Conservation (phyloP, 2,113 vertebrate species). For the Glaucomys volans region DNA sequence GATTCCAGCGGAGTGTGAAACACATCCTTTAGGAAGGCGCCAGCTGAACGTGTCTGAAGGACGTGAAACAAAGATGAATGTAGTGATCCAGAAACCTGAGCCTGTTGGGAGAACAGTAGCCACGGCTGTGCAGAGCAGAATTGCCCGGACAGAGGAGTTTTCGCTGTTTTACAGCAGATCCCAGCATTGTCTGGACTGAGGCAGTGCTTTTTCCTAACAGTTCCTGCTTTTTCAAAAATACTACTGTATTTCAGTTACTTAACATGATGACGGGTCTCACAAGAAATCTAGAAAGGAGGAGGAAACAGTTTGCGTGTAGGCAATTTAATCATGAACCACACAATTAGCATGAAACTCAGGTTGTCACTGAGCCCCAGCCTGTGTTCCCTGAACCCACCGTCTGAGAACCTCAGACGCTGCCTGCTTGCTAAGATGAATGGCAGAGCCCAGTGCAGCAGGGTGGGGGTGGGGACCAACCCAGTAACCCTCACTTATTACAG, state of each 20-base stretch:
- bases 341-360: neutral
- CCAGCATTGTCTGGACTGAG: neutral
- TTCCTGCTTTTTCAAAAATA: neutral
- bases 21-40: neutral
- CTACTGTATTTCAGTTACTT: neutral
- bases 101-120: neutral
- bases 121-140: constrained; percentile 7
- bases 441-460: neutral
- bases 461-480: too few species aligned
- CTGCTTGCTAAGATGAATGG: neutral
- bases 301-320: neutral
- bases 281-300: neutral
- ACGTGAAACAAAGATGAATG: constrained; percentile 48
- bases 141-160: neutral
- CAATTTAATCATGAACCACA: neutral
- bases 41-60: constrained; percentile 8
- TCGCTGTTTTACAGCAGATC: neutral
- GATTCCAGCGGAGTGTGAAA: neutral
- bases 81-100: constrained; percentile 34
- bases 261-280: neutral
- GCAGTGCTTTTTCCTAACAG: neutral
- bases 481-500: neutral
- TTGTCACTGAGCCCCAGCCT: neutral
- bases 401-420: neutral
- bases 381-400: neutral